A percentile compares a stretch with the other conserved stretches of the same genome.
Conservation (phyloP, 2,113 vertebrate genomes). For the Thamnaconus septentrionalis region DNA sequence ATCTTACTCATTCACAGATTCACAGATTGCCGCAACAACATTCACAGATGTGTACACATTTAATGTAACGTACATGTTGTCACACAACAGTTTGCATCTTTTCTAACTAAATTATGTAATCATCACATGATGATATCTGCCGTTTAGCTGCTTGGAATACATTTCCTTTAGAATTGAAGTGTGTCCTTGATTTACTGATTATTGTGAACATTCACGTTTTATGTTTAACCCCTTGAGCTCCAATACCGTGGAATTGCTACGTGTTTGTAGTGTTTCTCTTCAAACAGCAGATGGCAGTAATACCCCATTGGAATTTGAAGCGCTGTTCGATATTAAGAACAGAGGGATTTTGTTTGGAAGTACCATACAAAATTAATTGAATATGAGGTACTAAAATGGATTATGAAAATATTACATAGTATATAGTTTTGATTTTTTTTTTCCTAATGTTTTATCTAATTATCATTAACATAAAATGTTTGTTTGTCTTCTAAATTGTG, state of each 20-base stretch:
- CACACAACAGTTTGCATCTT: not conserved
- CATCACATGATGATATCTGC: not conserved
- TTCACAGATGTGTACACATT: too few species aligned
- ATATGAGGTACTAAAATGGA: too few species aligned
- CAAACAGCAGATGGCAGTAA: conserved; percentile 51
- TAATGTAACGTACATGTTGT: not conserved
- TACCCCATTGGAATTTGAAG: too few species aligned
- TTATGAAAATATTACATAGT: too few species aligned
- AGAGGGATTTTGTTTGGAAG: not conserved
- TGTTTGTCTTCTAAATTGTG: too few species aligned
- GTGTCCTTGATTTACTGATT: not conserved
- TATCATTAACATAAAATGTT: too few species aligned
- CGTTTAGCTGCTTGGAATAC: conserved; percentile 31
- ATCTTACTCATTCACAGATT: too few species aligned
- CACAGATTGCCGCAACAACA: too few species aligned
- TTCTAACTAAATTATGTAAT: conserved; percentile 12
- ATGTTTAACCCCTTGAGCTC: not conserved
- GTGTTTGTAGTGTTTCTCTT: conserved; percentile 9
- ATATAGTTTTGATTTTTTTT: too few species aligned
- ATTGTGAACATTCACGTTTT: not conserved
- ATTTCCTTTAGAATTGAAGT: not conserved
- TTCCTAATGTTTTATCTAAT: too few species aligned
- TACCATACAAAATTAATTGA: too few species aligned
- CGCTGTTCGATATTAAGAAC: not conserved
- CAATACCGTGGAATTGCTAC: not conserved